phyloP scores from a whole-genome alignment of 2,797 vertebrate genomes.

The Chanos chanos region DNA sequence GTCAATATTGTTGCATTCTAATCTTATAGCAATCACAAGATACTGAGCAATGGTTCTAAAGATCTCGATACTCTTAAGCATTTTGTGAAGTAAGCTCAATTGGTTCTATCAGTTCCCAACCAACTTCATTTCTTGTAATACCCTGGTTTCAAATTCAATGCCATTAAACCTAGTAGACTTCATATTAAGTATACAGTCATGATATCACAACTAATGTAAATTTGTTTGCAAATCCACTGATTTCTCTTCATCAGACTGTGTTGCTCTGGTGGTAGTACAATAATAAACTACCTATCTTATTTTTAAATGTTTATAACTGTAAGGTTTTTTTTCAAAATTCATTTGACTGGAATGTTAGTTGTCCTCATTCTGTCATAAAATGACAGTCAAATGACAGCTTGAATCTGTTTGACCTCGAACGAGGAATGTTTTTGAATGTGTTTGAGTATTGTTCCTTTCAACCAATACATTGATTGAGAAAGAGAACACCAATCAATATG shows the following conservation, averaged over 20 bases:
- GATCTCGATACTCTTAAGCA: slow-evolving; percentile 36
- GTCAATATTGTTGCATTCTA: slow-evolving; percentile 76
- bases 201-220: too few relatives aligned
- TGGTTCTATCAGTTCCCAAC: background rate
- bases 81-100: background rate
- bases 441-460: slow-evolving; percentile 44
- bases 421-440: slow-evolving; percentile 42
- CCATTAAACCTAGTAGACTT: too few relatives aligned
- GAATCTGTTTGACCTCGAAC: background rate
- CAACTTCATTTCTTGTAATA: background rate
- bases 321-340: too few relatives aligned
- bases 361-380: background rate
- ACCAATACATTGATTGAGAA: slow-evolving; percentile 50
- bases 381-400: too few relatives aligned
- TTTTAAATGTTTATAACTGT: too few relatives aligned
- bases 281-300: too few relatives aligned
- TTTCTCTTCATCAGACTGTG: too few relatives aligned
- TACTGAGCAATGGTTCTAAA: slow-evolving; percentile 51
- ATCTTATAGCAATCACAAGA: slow-evolving; percentile 65
- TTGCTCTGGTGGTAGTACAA: too few relatives aligned
- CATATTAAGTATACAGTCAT: too few relatives aligned
- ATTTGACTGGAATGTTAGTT: background rate
- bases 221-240: too few relatives aligned
- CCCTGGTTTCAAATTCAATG: background rate
- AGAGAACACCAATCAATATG: slow-evolving; percentile 52